Conservation (phyloP, 1,140 invertebrate genomes). For the Andricus grossulariae region DNA sequence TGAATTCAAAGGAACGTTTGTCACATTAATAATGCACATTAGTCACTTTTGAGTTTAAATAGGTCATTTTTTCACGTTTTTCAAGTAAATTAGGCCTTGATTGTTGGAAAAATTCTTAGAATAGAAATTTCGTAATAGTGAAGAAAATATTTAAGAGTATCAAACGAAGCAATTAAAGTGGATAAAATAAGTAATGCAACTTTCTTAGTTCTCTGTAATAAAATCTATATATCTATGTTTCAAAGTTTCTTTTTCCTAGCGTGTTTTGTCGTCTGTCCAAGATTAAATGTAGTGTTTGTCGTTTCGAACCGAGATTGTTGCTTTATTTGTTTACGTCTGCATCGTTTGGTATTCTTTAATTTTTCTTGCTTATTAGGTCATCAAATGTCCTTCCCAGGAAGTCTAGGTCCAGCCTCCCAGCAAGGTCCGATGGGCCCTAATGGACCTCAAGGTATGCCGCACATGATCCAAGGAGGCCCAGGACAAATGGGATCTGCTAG, state of each 20-base stretch:
- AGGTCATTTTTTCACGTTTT: no score
- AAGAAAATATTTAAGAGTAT: no score
- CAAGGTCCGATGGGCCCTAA: constrained; percentile 42
- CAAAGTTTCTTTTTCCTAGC: neutral
- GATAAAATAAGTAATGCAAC: no score
- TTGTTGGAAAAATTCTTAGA: no score
- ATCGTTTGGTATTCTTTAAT: constrained; percentile 25
- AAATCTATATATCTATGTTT: no score
- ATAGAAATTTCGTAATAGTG: no score
- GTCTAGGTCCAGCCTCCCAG: constrained; percentile 39
- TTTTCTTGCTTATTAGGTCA: constrained; percentile 8
- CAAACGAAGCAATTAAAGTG: no score
- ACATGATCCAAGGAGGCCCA: constrained; percentile 44
- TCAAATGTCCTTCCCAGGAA: constrained; percentile 31
- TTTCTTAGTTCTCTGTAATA: no score
- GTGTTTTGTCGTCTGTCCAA: neutral
- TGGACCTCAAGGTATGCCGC: constrained; percentile 40
- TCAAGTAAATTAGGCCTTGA: no score
- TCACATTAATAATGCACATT: no score
- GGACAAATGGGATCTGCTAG: constrained; percentile 50
- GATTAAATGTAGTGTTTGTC: neutral
- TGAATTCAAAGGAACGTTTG: no score
- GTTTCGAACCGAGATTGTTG: neutral
- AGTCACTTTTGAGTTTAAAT: no score
- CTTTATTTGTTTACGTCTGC: neutral